These are phyloP conservation scores for Lonchura striata DNA, from an alignment of 2,113 vertebrate species.

Conservation along the genomic window DNA sequence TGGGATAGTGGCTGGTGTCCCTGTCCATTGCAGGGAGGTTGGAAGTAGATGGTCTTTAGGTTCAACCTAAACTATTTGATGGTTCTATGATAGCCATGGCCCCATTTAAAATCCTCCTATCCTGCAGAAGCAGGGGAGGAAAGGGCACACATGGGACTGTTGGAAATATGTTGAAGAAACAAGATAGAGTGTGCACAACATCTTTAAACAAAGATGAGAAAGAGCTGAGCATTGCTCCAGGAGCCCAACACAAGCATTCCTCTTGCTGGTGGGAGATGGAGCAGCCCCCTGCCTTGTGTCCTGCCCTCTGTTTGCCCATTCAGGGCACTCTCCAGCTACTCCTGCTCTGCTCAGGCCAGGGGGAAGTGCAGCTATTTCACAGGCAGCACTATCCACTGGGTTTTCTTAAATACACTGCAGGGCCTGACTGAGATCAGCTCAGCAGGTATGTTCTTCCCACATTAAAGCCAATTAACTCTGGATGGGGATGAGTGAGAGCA, in stretches of 20 bases:
- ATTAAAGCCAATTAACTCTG: slow-evolving; percentile 23
- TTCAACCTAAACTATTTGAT: background rate
- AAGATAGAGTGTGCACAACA: background rate
- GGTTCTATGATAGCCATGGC: background rate
- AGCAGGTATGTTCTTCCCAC: background rate
- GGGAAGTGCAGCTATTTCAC: background rate
- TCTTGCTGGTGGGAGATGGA: background rate
- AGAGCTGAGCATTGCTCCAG: background rate
- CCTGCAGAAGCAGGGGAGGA: background rate
- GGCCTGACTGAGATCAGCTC: background rate
- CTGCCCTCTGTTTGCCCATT: background rate
- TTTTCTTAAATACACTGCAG: background rate
- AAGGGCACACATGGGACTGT: background rate
- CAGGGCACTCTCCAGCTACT: background rate
- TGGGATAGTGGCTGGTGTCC: background rate
- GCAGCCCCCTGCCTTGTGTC: background rate
- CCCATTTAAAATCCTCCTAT: background rate
- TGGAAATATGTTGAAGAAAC: background rate
- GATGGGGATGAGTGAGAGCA: background rate
- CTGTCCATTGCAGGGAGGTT: background rate
- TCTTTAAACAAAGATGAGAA: background rate
- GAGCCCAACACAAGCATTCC: background rate
- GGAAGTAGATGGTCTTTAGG: background rate
- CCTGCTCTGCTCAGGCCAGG: background rate
- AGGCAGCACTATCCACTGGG: background rate